Percentiles rank a stretch among this genome's conserved stretches.
Evolutionary conservation across 2,113 vertebrate genomes (phyloP).

Genomic region (Istiophorus platypterus): DNA sequence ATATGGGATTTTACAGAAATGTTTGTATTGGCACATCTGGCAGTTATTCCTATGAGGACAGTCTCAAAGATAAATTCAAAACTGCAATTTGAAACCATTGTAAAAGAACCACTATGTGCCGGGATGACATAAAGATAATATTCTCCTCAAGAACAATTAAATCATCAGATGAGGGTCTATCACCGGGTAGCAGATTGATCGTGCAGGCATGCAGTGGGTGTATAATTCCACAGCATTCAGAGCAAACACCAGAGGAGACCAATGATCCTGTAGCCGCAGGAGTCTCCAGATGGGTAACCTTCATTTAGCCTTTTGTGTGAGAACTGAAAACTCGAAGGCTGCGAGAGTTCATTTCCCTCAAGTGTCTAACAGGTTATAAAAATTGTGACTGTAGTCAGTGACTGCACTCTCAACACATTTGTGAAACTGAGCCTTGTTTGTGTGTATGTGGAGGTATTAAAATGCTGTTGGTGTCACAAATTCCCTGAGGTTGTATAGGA

Average conservation of each 20-base stretch:
- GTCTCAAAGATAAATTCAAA: neutral
- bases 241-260: neutral
- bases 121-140: neutral
- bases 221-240: neutral
- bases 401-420: neutral
- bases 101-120: neutral
- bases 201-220: neutral
- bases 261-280: neutral
- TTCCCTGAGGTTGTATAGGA: neutral
- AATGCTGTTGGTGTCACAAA: slow-evolving; percentile 1
- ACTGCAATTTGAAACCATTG: neutral
- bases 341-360: slow-evolving; percentile 20
- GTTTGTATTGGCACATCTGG: neutral
- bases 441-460: neutral
- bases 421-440: neutral
- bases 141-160: neutral
- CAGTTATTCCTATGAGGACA: too few species aligned
- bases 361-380: slow-evolving; percentile 1
- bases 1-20: neutral
- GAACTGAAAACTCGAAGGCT: neutral
- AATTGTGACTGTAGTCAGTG: neutral
- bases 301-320: slow-evolving; percentile 25
- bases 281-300: neutral
- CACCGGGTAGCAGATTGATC: neutral
- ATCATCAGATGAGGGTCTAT: neutral